A percentile compares a stretch with the other conserved stretches of the same genome.
phyloP scores from a whole-genome alignment of 1,140 invertebrate genomes.

The Lasaia peninsularis region DNA sequence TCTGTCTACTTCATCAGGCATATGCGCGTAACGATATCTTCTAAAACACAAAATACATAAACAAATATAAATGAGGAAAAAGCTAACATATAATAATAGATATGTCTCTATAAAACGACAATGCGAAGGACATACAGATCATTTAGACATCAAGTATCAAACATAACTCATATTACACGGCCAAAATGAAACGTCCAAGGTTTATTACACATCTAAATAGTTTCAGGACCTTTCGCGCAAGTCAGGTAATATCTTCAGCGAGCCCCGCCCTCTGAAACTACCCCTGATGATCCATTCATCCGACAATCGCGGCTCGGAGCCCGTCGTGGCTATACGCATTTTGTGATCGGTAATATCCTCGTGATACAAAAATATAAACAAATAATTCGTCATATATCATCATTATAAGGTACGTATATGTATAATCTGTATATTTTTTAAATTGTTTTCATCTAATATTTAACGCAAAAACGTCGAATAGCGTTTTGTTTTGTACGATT shows the following conservation, averaged over 20 bases:
- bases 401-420: not conserved
- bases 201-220: slow-evolving; percentile 5
- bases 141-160: no score
- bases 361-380: slow-evolving; percentile 38
- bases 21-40: no score
- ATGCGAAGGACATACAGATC: no score
- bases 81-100: no score
- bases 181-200: slow-evolving; percentile 33
- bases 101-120: no score
- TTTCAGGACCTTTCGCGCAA: slow-evolving; percentile 20
- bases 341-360: slow-evolving; percentile 11
- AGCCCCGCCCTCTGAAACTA: slow-evolving; percentile 47
- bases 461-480: no score
- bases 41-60: no score
- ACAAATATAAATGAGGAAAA: no score
- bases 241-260: slow-evolving; percentile 24
- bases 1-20: no score
- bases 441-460: no score
- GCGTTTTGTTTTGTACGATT: not conserved
- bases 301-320: slow-evolving; percentile 24
- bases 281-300: slow-evolving; percentile 54
- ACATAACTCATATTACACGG: slow-evolving; percentile 4
- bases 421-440: no score
- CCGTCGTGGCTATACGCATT: slow-evolving; percentile 29
- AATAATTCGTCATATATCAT: slow-evolving; percentile 23